Percentiles rank a stretch among this genome's conserved stretches.
Conservation (phyloP, 2,113 vertebrate genomes). For the Zootoca vivipara region DNA sequence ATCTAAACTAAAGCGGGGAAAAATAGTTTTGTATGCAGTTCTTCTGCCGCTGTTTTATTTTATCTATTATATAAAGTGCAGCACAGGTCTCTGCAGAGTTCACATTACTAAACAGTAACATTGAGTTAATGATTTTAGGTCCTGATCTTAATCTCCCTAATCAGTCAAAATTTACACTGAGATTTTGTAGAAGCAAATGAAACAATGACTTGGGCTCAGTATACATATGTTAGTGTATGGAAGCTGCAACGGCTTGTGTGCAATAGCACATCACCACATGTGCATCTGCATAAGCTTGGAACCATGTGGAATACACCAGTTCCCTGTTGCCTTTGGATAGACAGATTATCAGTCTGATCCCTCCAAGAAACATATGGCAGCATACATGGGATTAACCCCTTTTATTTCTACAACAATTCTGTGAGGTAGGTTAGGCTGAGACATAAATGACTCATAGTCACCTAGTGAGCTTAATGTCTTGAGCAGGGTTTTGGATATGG, state of each 20-base stretch:
- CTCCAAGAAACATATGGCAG: not conserved
- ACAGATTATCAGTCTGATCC: no score
- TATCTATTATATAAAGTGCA: not conserved
- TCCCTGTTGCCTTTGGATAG: not conserved
- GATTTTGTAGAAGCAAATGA: not conserved
- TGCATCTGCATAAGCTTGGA: not conserved
- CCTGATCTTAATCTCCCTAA: rapidly evolving
- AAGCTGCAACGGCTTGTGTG: not conserved
- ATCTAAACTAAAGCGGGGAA: slow-evolving; percentile 3
- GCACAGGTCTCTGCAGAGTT: not conserved
- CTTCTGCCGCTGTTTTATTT: not conserved
- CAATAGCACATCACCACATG: not conserved
- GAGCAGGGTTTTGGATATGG: no score
- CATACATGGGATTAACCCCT: not conserved
- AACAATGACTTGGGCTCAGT: not conserved
- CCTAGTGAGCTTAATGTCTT: no score
- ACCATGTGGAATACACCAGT: not conserved
- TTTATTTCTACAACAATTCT: not conserved
- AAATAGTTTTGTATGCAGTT: not conserved
- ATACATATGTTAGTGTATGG: not conserved
- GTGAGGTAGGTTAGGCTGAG: no score
- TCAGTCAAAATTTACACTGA: not conserved
- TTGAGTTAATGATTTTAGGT: slow-evolving; percentile 1
- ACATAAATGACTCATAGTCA: no score
- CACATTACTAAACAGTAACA: not conserved